Evolutionary conservation across 2,888 invertebrate species (phyloP).

Genomic region (Cepaea hortensis): DNA sequence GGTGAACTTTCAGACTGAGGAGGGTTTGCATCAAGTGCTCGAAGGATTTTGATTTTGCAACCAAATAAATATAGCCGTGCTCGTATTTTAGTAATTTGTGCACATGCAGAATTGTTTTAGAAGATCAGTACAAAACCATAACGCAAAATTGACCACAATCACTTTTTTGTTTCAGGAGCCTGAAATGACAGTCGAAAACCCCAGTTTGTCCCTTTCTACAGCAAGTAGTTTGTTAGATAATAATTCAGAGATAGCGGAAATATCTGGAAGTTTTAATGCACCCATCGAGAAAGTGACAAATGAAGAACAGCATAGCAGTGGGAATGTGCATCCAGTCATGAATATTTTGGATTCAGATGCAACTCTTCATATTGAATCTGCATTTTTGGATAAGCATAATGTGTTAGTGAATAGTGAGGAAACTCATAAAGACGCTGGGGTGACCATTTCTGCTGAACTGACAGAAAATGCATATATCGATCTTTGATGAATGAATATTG

Average conservation of each 20-base stretch:
- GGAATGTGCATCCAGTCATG: not conserved
- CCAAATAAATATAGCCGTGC: too few relatives aligned
- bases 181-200: not conserved
- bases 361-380: not conserved
- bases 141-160: too few relatives aligned
- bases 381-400: not conserved
- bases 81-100: too few relatives aligned
- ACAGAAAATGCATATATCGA: not conserved
- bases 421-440: not conserved
- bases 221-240: not conserved
- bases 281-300: not conserved
- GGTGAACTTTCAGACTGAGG: too few relatives aligned
- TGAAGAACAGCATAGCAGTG: not conserved
- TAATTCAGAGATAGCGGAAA: not conserved
- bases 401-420: not conserved
- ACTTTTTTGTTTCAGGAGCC: not conserved
- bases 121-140: too few relatives aligned
- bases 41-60: too few relatives aligned
- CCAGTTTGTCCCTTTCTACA: not conserved
- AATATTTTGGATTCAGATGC: not conserved
- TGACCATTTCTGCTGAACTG: not conserved
- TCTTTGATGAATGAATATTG: conserved; percentile 2
- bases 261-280: not conserved
- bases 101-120: too few relatives aligned
- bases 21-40: too few relatives aligned